phyloP scores from a whole-genome alignment of 2,797 vertebrate species.

The Dromococcyx pavoninus region DNA sequence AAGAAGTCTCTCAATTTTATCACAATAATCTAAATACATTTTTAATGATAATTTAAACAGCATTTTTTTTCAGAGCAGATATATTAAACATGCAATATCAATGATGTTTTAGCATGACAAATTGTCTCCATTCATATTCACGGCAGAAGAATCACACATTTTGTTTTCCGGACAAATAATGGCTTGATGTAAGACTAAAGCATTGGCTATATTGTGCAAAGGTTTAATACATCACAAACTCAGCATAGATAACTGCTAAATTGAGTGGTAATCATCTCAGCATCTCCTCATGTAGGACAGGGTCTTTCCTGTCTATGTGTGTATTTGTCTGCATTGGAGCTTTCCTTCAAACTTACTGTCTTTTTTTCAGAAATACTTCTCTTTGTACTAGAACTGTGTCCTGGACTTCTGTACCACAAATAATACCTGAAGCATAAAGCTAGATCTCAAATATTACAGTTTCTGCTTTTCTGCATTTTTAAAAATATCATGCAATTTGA shows the following conservation, averaged over 20 bases:
- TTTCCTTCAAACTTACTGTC: background rate
- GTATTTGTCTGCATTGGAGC: background rate
- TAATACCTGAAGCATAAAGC: background rate
- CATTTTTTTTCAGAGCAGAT: background rate
- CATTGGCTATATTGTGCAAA: background rate
- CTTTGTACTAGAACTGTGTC: background rate
- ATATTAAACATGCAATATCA: background rate
- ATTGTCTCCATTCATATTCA: background rate
- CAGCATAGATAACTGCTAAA: background rate
- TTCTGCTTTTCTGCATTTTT: background rate
- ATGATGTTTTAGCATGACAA: background rate
- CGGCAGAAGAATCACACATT: background rate
- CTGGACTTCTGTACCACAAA: background rate
- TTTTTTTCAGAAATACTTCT: background rate
- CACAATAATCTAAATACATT: background rate
- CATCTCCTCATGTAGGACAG: background rate
- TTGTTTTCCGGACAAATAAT: background rate
- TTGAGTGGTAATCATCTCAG: background rate
- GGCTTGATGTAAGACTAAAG: background rate
- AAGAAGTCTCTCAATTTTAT: background rate
- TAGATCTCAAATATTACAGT: background rate
- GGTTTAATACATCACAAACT: background rate
- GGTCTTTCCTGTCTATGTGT: background rate
- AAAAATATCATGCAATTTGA: background rate
- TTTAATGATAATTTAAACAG: background rate